phyloP scores from a whole-genome alignment of 2,113 vertebrate genomes.

The Grantiella picta region DNA sequence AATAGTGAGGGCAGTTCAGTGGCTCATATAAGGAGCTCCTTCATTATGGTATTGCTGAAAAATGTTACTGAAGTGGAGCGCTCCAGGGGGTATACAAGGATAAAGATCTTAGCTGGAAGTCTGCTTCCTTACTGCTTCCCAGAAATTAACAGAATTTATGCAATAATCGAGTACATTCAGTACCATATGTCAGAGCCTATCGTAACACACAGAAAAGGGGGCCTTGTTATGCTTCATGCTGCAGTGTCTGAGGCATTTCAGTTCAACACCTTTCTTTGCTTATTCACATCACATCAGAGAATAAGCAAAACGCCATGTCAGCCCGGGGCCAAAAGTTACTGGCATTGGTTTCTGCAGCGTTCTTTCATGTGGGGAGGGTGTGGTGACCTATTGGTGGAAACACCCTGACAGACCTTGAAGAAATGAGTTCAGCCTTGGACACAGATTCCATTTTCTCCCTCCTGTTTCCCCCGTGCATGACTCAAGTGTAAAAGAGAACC shows the following conservation, averaged over 20 bases:
- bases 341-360: background rate
- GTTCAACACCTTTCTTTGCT: slow-evolving; percentile 38
- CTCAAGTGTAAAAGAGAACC: background rate
- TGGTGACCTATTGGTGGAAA: slow-evolving; percentile 4
- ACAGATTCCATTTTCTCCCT: background rate
- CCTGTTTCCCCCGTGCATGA: background rate
- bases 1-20: background rate
- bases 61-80: background rate
- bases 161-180: slow-evolving; percentile 46
- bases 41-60: slow-evolving; percentile 14
- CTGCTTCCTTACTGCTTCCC: slow-evolving; percentile 24
- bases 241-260: background rate
- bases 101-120: slow-evolving; percentile 49
- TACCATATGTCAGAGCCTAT: slow-evolving; percentile 7
- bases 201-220: background rate
- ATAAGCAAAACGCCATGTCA: background rate
- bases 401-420: background rate
- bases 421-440: background rate
- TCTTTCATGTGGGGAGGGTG: slow-evolving; percentile 50
- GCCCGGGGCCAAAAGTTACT: background rate
- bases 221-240: background rate
- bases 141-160: slow-evolving; percentile 38
- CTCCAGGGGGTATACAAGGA: slow-evolving; percentile 26
- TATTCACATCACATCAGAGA: slow-evolving; percentile 42
- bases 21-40: background rate